These are phyloP conservation scores for Cerastis leucographa DNA, from an alignment of 2,888 invertebrate species.

Conservation along the genomic window DNA sequence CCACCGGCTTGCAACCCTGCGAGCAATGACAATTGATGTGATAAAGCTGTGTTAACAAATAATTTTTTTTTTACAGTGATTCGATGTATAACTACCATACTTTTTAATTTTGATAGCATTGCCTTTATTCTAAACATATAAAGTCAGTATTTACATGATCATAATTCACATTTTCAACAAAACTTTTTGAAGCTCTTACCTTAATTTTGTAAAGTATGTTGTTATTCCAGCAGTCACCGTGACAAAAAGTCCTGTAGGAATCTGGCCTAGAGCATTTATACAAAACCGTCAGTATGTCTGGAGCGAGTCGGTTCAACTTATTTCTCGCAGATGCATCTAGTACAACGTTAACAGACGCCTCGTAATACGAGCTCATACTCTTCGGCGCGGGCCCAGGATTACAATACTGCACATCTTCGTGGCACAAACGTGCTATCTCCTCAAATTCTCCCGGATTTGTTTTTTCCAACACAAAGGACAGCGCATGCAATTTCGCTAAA, in stretches of 20 bases:
- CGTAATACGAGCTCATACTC: conserved; percentile 76
- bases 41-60: neutral
- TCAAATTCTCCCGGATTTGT: conserved; percentile 73
- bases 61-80: neutral
- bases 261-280: conserved; percentile 75
- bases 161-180: neutral
- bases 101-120: neutral
- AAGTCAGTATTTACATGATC: neutral
- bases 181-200: conserved; percentile 66
- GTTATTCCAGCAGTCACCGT: conserved; percentile 85
- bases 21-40: conserved; percentile 61
- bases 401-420: conserved; percentile 79
- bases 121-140: neutral
- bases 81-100: neutral
- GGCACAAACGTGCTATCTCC: conserved; percentile 72
- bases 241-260: conserved; percentile 78
- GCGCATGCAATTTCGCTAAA: conserved; percentile 82
- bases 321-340: conserved; percentile 70
- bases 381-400: conserved; percentile 74
- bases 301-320: conserved; percentile 72
- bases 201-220: conserved; percentile 79
- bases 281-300: conserved; percentile 75
- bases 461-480: conserved; percentile 77
- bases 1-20: conserved; percentile 79
- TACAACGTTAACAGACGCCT: conserved; percentile 78